Evolutionary conservation across 1,140 invertebrate genomes (phyloP).

Genomic region (Drosophila prosaltans): DNA sequence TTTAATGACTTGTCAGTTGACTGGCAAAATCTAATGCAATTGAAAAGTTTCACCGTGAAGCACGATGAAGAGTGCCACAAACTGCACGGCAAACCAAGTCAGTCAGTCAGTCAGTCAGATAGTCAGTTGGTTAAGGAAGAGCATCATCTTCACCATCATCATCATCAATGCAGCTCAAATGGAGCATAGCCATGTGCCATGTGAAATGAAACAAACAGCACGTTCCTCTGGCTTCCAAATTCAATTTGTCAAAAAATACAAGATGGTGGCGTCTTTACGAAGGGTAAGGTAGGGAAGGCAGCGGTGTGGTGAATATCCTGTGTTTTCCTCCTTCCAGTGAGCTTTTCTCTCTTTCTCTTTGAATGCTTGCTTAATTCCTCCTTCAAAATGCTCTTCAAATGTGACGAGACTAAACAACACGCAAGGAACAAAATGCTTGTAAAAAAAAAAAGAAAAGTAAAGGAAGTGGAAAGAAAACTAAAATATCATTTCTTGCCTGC

Average conservation of each 20-base stretch:
- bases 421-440: neutral
- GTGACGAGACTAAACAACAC: slow-evolving; percentile 33
- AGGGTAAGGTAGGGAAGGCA: slow-evolving; percentile 40
- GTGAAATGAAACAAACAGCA: slow-evolving; percentile 72
- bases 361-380: slow-evolving; percentile 78
- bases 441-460: neutral
- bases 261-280: slow-evolving; percentile 69
- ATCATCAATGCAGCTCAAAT: slow-evolving; percentile 71
- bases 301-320: neutral
- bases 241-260: slow-evolving; percentile 75
- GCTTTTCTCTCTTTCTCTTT: slow-evolving; percentile 16
- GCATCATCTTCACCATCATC: slow-evolving; percentile 8
- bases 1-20: slow-evolving; percentile 77
- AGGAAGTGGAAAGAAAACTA: slow-evolving; percentile 22
- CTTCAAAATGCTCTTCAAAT: slow-evolving; percentile 22
- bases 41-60: slow-evolving; percentile 64
- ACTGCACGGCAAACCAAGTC: slow-evolving; percentile 24
- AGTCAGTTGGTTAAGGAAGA: no score
- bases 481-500: slow-evolving; percentile 64
- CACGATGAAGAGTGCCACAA: slow-evolving; percentile 20
- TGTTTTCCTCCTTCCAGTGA: neutral
- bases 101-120: neutral
- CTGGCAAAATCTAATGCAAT: slow-evolving; percentile 72
- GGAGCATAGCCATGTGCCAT: slow-evolving; percentile 52
- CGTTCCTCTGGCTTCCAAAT: slow-evolving; percentile 61